Evolutionary conservation across 2,113 vertebrate species (phyloP), one percentile per base, ranked within the genome.

Genomic region (Ammodytes dubius): DNA sequence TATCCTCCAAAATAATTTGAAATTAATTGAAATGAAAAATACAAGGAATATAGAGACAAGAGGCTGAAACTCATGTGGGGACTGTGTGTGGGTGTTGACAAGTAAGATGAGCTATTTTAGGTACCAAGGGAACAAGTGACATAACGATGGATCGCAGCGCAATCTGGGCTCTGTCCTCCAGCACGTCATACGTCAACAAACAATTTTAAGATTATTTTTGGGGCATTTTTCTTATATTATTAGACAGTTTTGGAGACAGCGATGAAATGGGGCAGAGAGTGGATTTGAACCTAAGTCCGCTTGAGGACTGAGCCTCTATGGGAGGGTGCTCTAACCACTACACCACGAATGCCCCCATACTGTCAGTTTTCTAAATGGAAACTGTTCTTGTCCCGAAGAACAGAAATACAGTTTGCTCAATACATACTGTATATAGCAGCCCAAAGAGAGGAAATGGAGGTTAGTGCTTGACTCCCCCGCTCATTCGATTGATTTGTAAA

Each of bases 91-190:
- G 45, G 67, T 47, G 74, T 5, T 47, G 43, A 74, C 39, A 66
- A 49, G 57, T 42, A 60, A 64, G 13, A 79, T 72, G n/a, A 7
- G 37, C 46, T 70, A 74, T 74, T 78, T 67, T 63, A 4, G 50
- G 49, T 63, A 74, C 65, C 5, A 57, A 49, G 77, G 27, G n/a
- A 39, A 47, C 6, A 45, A 71, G 46, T 68, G 6, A 72, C 68
- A 74, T 70, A 15, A 45, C 6, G 3, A 58, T 13, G 19, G 43
- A 69, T 3, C 54, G 63, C 50, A 47, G 57, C 11, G 40, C 9
- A 43, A 54, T 37, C 27, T 72, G 14, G 39, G 6, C 70, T 40
- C 17, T 67, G 14, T 60, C 46, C n/a, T 57, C 6, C 19, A 54
- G 12, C 15, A 39, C 15, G 37, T 40, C 40, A 7, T 27, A 27